These are phyloP conservation scores for Venusia cambrica DNA, from an alignment of 2,888 invertebrate species.

Conservation along the genomic window DNA sequence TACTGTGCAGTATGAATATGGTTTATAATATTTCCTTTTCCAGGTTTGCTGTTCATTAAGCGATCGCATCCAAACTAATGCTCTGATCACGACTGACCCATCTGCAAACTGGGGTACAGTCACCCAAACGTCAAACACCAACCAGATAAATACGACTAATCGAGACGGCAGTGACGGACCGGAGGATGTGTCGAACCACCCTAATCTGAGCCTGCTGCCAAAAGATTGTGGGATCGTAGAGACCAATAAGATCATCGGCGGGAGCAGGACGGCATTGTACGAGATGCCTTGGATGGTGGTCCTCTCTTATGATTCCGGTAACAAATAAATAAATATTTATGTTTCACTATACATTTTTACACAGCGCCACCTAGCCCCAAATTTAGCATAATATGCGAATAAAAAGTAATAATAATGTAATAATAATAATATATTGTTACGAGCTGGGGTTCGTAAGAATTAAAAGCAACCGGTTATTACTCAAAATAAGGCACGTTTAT, in stretches of 20 bases:
- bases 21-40: conserved; percentile 15
- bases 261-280: conserved; percentile 80
- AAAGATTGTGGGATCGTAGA: conserved; percentile 79
- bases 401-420: too few relatives aligned
- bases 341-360: too few relatives aligned
- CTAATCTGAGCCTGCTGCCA: conserved; percentile 43
- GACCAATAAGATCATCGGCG: conserved; percentile 81
- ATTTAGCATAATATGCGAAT: too few relatives aligned
- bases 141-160: conserved; percentile 4
- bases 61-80: too few relatives aligned
- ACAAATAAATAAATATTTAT: too few relatives aligned
- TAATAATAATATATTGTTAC: too few relatives aligned
- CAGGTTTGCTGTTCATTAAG: conserved; percentile 45
- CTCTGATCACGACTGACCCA: too few relatives aligned
- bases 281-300: conserved; percentile 90
- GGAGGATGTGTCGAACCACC: conserved; percentile 30
- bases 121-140: not conserved
- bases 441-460: too few relatives aligned
- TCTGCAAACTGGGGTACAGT: conserved; percentile 14
- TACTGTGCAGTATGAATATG: not conserved
- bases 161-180: conserved; percentile 16
- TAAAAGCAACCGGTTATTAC: too few relatives aligned
- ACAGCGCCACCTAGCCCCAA: too few relatives aligned
- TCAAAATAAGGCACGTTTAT: too few relatives aligned
- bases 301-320: conserved; percentile 80